A percentile compares a stretch with the other conserved stretches of the same genome.
Conservation (phyloP, 2,797 vertebrate genomes). For the Amblyraja radiata region DNA sequence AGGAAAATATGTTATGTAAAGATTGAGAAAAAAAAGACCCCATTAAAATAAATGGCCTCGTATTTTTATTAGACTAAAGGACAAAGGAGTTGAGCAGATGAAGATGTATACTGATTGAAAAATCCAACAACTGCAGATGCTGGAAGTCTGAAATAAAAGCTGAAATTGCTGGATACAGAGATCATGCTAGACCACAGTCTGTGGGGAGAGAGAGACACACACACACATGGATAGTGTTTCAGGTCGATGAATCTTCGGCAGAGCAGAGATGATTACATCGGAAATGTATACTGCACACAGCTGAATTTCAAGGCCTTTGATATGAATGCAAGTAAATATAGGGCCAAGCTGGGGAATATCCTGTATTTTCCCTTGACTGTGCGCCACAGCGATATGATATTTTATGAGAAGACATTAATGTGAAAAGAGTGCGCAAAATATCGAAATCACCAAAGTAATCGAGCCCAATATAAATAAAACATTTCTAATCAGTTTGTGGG, state of each 20-base stretch:
- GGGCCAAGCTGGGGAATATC: neutral
- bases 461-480: neutral
- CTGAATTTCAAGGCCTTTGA: neutral
- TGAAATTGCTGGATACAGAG: no score
- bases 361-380: neutral
- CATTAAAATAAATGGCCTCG: neutral
- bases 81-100: neutral
- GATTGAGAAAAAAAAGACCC: neutral
- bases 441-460: neutral
- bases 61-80: neutral
- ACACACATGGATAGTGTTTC: no score
- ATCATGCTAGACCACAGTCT: no score
- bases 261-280: no score
- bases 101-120: no score
- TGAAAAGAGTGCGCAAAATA: neutral
- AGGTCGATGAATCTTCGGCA: no score
- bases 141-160: no score
- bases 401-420: neutral
- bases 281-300: neutral
- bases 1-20: neutral
- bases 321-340: neutral
- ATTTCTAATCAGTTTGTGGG: neutral
- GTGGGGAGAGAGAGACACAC: no score
- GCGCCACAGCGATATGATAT: neutral
- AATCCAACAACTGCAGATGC: no score